Conservation (phyloP, 2,888 invertebrate species). For the Perithous albicinctus region DNA sequence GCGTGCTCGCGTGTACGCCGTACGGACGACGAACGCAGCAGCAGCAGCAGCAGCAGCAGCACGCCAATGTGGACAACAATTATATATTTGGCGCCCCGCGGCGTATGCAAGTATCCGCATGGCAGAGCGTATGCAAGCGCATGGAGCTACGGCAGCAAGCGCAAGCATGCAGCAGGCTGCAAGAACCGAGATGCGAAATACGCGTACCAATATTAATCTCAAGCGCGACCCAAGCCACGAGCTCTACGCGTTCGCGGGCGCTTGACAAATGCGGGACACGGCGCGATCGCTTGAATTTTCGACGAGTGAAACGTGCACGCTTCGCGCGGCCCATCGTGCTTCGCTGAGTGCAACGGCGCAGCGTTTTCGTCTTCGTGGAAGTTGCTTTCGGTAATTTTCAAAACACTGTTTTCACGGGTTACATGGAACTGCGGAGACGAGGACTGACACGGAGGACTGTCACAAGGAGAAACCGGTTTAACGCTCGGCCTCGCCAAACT, state of each 20-base stretch:
- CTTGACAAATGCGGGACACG: constrained; percentile 78
- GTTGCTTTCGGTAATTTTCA: constrained; percentile 33
- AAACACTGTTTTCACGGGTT: neutral
- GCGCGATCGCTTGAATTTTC: constrained; percentile 73
- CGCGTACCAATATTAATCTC: constrained; percentile 75
- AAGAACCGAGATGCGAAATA: constrained; percentile 59
- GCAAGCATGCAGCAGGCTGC: constrained; percentile 30
- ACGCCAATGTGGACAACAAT: constrained; percentile 62
- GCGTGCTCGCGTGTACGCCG: constrained; percentile 35
- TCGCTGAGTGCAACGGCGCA: neutral
- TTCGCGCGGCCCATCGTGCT: constrained; percentile 3
- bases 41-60: too few species aligned
- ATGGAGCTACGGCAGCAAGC: constrained; percentile 52
- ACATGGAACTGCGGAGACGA: neutral
- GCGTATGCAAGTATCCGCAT: constrained; percentile 67
- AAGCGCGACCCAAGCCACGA: constrained; percentile 39
- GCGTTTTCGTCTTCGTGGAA: constrained; percentile 58
- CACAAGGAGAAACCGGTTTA: neutral
- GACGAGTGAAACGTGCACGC: constrained; percentile 61
- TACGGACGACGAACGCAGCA: constrained; percentile 14
- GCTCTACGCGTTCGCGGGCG: constrained; percentile 43
- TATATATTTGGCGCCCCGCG: constrained; percentile 64
- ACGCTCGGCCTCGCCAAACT: neutral
- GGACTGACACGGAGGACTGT: neutral
- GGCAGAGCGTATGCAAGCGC: constrained; percentile 62